These are phyloP conservation scores for Hyles vespertilio DNA, from an alignment of 1,140 invertebrate species.

Conservation along the genomic window DNA sequence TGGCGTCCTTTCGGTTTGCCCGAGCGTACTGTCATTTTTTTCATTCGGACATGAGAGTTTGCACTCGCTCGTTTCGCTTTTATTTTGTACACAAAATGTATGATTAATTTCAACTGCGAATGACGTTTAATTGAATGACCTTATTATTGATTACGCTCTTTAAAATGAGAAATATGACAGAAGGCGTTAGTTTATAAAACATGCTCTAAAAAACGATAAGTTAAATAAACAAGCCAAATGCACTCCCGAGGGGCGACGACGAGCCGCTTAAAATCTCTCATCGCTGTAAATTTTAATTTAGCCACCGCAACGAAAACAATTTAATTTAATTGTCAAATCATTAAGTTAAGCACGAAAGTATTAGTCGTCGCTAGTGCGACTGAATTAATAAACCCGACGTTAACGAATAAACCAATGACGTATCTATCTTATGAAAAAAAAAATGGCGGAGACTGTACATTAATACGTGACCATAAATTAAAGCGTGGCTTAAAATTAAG, in stretches of 20 bases:
- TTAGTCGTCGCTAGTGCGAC: conserved; percentile 60
- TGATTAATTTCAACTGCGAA: conserved; percentile 48
- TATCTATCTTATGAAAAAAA: conserved; percentile 54
- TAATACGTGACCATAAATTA: conserved; percentile 72
- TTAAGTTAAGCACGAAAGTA: conserved; percentile 73
- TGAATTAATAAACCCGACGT: conserved; percentile 55
- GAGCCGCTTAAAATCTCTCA: conserved; percentile 46
- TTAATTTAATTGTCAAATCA: conserved; percentile 76
- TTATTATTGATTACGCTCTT: conserved; percentile 5
- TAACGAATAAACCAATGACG: conserved; percentile 62
- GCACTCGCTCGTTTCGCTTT: conserved; percentile 56
- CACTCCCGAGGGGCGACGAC: conserved; percentile 22
- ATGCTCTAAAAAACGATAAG: neutral
- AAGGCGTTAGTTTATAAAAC: too few species aligned
- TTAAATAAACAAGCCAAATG: neutral
- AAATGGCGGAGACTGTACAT: conserved; percentile 60
- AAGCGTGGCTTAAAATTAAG: conserved; percentile 72
- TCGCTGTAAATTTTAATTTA: conserved; percentile 67
- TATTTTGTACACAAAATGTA: conserved; percentile 58
- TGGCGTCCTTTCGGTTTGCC: conserved; percentile 63
- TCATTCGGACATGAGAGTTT: conserved; percentile 62
- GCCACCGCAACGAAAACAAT: conserved; percentile 69
- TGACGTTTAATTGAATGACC: conserved; percentile 37
- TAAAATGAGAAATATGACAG: too few species aligned
- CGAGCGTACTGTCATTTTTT: conserved; percentile 69